phyloP scores from a whole-genome alignment of 1,140 invertebrate species.

The Trichoplusia ni region DNA sequence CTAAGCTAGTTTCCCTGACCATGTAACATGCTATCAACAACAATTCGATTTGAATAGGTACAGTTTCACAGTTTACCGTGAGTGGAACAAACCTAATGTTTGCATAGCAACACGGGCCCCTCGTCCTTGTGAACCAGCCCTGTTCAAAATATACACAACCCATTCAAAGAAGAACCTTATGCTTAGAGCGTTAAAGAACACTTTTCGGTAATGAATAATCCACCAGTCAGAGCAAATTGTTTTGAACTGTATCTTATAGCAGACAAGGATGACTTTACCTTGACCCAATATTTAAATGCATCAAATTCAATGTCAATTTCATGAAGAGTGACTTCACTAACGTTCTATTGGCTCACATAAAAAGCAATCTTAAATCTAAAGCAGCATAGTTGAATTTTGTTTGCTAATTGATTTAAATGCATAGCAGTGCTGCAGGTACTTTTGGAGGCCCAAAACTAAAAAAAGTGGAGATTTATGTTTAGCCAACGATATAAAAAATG shows the following conservation, averaged over 20 bases:
- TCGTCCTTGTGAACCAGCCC: slow-evolving; percentile 16
- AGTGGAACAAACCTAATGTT: slow-evolving; percentile 15
- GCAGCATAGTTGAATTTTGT: slow-evolving; percentile 25
- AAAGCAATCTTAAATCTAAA: background rate
- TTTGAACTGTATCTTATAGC: background rate
- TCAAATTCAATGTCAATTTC: slow-evolving; percentile 37
- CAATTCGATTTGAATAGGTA: no score
- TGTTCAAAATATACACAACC: background rate
- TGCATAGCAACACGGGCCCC: slow-evolving; percentile 22
- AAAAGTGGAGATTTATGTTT: slow-evolving; percentile 61
- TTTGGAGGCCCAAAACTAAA: slow-evolving; percentile 39
- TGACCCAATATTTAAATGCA: slow-evolving; percentile 1
- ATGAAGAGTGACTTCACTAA: background rate
- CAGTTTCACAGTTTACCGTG: background rate
- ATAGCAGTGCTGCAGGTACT: slow-evolving; percentile 49
- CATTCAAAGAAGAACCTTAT: background rate
- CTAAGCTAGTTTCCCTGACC: no score
- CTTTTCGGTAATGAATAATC: background rate
- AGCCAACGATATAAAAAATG: slow-evolving; percentile 61
- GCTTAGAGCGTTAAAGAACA: background rate
- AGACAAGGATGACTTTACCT: background rate
- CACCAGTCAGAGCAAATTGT: background rate
- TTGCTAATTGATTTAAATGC: slow-evolving; percentile 35
- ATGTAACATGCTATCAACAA: no score
- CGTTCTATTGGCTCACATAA: no score